Conservation (phyloP, 2,888 invertebrate genomes). For the Cyclophora albipunctata region DNA sequence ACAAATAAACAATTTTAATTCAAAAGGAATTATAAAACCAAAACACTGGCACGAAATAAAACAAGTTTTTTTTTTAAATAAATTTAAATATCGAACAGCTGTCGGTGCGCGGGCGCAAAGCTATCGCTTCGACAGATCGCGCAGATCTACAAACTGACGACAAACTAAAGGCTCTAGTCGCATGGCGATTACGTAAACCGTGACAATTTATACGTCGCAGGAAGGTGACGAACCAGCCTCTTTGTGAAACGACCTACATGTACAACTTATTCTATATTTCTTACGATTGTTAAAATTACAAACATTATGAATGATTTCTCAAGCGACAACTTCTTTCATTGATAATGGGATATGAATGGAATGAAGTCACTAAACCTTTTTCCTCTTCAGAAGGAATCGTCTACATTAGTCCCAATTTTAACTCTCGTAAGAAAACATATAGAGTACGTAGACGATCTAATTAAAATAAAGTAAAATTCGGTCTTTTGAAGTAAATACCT, state of each 20-base stretch:
- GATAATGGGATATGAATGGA: too few species aligned
- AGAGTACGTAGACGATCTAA: too few species aligned
- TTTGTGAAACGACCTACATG: constrained; percentile 1
- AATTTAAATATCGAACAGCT: constrained; percentile 16
- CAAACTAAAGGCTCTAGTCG: constrained; percentile 32
- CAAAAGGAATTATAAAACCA: not conserved
- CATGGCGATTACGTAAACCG: constrained; percentile 15
- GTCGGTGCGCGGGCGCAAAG: constrained; percentile 38
- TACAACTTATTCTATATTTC: too few species aligned
- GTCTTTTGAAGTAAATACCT: too few species aligned
- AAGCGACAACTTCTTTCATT: too few species aligned
- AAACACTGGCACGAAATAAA: not conserved
- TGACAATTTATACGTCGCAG: constrained; percentile 7
- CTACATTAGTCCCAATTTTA: too few species aligned
- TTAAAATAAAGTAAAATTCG: too few species aligned
- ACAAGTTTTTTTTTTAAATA: constrained; percentile 12
- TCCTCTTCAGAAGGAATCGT: too few species aligned
- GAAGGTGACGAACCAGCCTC: constrained; percentile 8
- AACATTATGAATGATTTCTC: too few species aligned
- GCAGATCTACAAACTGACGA: constrained; percentile 46
- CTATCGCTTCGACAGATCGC: constrained; percentile 20
- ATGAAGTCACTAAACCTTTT: too few species aligned
- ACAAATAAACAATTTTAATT: not conserved
- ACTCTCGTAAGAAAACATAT: too few species aligned
- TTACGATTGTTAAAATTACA: too few species aligned